Conservation (phyloP, 2,888 invertebrate genomes). For the Bombylius major region DNA sequence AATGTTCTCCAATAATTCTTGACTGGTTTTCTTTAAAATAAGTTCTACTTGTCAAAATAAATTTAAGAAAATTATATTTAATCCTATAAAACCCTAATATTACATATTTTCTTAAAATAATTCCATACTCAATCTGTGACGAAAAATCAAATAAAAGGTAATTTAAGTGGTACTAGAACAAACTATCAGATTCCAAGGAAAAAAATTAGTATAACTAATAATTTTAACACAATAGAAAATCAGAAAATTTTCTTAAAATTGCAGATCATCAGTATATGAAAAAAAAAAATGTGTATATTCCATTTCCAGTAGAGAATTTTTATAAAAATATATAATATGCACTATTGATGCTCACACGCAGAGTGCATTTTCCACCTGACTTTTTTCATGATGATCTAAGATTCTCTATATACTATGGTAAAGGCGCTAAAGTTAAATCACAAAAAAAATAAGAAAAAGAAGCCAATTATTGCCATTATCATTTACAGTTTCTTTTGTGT, state of each 20-base stretch:
- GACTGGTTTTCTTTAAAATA: neutral
- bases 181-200: neutral
- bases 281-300: neutral
- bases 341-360: no score
- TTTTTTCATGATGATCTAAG: neutral
- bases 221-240: neutral
- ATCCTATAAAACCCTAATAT: neutral
- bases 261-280: neutral
- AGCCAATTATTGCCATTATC: neutral
- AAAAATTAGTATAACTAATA: neutral
- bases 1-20: no score
- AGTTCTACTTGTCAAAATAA: neutral
- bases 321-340: neutral
- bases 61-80: neutral
- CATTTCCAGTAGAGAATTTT: neutral
- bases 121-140: neutral
- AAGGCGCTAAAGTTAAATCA: neutral
- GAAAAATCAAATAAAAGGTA: neutral
- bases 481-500: neutral
- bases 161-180: neutral
- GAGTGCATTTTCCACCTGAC: neutral
- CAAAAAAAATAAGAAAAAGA: neutral
- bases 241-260: neutral
- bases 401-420: neutral
- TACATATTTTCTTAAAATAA: neutral